These are phyloP conservation scores for Limnephilus lunatus DNA, from an alignment of 2,888 invertebrate genomes.

Conservation along the genomic window DNA sequence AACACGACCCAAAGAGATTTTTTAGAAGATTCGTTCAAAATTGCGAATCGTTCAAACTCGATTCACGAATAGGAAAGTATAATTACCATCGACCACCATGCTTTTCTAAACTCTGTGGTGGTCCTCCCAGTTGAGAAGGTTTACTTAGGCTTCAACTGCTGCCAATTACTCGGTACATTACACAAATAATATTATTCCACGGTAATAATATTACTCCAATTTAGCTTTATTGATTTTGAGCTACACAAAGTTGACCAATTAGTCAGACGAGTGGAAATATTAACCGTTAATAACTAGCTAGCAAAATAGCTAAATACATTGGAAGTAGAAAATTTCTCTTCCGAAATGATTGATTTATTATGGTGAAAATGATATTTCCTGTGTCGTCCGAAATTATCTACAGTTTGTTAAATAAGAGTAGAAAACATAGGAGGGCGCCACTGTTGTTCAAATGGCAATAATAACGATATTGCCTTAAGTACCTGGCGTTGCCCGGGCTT, in stretches of 20 bases:
- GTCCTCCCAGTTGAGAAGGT: constrained; percentile 10
- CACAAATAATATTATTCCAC: constrained; percentile 27
- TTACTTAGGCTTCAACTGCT: constrained; percentile 37
- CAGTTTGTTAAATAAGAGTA: no score
- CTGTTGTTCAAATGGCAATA: no score
- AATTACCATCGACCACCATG: background rate
- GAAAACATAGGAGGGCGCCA: no score
- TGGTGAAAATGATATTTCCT: no score
- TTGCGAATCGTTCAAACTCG: background rate
- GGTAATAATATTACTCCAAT: background rate
- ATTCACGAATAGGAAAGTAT: background rate
- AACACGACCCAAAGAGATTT: background rate
- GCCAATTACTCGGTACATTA: constrained; percentile 11
- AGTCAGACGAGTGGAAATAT: background rate
- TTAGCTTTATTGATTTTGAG: background rate
- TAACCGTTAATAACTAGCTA: background rate
- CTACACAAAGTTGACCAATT: background rate
- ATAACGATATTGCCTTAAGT: no score
- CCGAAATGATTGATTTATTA: no score
- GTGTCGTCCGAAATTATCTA: no score
- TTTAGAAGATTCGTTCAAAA: no score
- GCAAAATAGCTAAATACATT: background rate
- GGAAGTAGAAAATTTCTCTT: no score
- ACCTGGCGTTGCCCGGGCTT: no score
- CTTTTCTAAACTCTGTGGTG: background rate